phyloP scores from a whole-genome alignment of 2,888 invertebrate genomes.

The Leptothorax acervorum region DNA sequence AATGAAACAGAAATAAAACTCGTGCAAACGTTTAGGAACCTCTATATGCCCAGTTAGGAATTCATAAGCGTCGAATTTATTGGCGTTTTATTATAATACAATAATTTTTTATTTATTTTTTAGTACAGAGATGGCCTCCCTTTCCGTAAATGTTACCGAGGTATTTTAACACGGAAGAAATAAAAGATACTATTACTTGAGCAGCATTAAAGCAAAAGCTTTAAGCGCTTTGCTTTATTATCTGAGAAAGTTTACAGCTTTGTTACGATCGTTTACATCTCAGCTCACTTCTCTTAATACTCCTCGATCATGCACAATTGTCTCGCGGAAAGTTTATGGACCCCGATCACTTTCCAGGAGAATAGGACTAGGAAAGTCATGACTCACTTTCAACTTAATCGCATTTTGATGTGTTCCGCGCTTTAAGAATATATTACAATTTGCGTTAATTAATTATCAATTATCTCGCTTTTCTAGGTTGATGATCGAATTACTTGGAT shows the following conservation, averaged over 20 bases:
- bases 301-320: not conserved
- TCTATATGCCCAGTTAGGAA: not conserved
- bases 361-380: not conserved
- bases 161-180: not conserved
- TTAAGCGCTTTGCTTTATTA: not conserved
- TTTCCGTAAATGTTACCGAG: not conserved
- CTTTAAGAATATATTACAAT: not conserved
- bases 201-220: not conserved
- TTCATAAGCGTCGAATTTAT: not conserved
- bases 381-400: conserved; percentile 13
- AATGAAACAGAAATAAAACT: conserved; percentile 1
- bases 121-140: not conserved
- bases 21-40: not conserved
- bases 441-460: not conserved
- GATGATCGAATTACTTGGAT: not conserved
- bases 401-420: not conserved
- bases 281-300: not conserved
- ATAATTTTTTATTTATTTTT: not conserved
- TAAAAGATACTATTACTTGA: not conserved
- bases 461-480: not conserved
- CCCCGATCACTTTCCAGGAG: not conserved
- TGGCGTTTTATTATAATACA: not conserved
- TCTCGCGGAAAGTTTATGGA: not conserved
- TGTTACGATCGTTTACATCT: not conserved
- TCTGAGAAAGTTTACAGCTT: conserved; percentile 10